A percentile compares a stretch with the other conserved stretches of the same genome.
These are phyloP conservation scores for Thera britannica DNA, from an alignment of 2,888 invertebrate genomes.

Conservation along the genomic window DNA sequence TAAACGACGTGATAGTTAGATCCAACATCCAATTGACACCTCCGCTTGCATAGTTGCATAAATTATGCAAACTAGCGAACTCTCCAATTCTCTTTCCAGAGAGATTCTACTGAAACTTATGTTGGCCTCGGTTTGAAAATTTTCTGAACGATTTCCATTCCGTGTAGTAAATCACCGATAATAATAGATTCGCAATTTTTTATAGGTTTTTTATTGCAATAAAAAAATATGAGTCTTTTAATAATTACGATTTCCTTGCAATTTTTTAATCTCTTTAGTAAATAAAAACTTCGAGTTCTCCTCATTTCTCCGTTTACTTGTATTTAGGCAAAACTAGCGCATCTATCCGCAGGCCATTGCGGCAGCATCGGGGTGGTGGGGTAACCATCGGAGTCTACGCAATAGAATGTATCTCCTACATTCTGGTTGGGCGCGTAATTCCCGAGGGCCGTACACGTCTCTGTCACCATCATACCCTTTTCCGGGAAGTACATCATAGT, in stretches of 20 bases:
- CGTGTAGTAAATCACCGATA: neutral
- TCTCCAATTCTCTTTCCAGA: constrained; percentile 15
- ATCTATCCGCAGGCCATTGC: constrained; percentile 54
- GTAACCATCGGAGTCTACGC: constrained; percentile 87
- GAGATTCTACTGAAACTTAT: constrained; percentile 15
- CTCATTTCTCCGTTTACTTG: too few relatives aligned
- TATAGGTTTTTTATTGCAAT: neutral
- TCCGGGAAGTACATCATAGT: constrained; percentile 76
- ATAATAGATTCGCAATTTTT: neutral
- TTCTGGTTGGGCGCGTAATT: constrained; percentile 85
- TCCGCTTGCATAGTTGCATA: constrained; percentile 31
- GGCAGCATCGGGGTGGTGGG: constrained; percentile 51
- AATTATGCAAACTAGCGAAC: constrained; percentile 29
- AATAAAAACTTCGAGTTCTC: too few relatives aligned
- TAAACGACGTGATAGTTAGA: constrained; percentile 14
- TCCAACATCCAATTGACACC: constrained; percentile 28
- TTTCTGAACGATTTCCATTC: neutral
- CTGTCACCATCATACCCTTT: constrained; percentile 74
- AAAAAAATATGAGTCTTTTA: neutral
- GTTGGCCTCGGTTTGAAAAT: constrained; percentile 9
- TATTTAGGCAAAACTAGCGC: constrained; percentile 45
- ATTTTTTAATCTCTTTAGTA: neutral
- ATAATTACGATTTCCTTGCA: neutral
- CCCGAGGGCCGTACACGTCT: constrained; percentile 82
- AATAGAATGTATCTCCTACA: constrained; percentile 80